Base-by-base conservation (phyloP, 2,888 invertebrate species). In the Vandiemenella viatica region DNA sequence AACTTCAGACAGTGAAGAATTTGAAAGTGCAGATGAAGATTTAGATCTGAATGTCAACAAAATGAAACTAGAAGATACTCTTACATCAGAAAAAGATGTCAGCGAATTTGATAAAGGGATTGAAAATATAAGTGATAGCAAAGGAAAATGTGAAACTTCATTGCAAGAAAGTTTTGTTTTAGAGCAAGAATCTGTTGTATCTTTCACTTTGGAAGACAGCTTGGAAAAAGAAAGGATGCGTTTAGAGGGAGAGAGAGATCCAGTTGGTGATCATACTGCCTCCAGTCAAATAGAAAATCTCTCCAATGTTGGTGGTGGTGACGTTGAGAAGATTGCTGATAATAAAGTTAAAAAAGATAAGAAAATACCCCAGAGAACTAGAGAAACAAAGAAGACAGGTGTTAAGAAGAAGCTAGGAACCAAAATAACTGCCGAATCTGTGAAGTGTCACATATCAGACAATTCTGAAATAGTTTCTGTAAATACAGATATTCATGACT, bases 11-110 rank as follows among this genome's bases (percentile, higher is more conserved):
- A 82, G 80, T 64, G 83, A 83, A 59, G 83, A 83, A 59, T 84
- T 83, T 62, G 81, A 83, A 65, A 83, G 83, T 67, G 83, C 83
- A 4, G 83, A 83, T 58, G 83, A 84, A 60, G 80, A 79, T 23
- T 67, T 71, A 53, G 67, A 65, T 47, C 59, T 67, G 16, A 66
- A 63, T 64, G 38, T 16, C 2, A 16, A 38, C 13, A 17, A 17
- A 21, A 20, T 3, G 15, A 4, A 19, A 10, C 15, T n/a, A 4
- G 15, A 32, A 13, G 16, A 15, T 5, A 5, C 8, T 22, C 16
- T 15, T 13, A 44, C 32, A 8, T 38, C 18, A 26, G 3, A 44
- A 22, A 45, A 19, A 45, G n/a, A 16, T 22, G 13, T 10, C 7
- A 15, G 3, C 19, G 7, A 5, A 26, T 16, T 43, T n/a, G 16